phyloP scores from a whole-genome alignment of 2,797 vertebrate species.

The Pampus argenteus region DNA sequence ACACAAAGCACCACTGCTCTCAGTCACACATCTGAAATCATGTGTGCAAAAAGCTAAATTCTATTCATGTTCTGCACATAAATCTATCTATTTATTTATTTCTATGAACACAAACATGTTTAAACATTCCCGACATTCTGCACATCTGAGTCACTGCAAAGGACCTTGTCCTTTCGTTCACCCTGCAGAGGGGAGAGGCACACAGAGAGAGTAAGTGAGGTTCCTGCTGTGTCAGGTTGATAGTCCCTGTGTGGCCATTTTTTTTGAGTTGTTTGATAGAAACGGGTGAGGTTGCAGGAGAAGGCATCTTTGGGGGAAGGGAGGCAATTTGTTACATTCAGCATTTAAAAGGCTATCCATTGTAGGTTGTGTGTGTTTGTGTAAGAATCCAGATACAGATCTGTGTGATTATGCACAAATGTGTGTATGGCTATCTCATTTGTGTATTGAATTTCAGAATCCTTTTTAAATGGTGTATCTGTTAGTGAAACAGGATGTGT shows the following conservation, averaged over 20 bases:
- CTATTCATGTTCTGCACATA: conserved; percentile 16
- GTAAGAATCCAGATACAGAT: conserved; percentile 1
- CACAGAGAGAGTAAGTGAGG: conserved; percentile 18
- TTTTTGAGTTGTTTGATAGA: conserved; percentile 57
- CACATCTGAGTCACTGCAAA: conserved; percentile 53
- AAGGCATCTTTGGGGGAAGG: conserved; percentile 45
- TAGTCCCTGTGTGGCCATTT: conserved; percentile 49
- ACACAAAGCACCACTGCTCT: conserved; percentile 35
- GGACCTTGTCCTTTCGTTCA: conserved; percentile 56
- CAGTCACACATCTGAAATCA: conserved; percentile 52
- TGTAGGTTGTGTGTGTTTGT: conserved; percentile 2
- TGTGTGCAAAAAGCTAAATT: conserved; percentile 29
- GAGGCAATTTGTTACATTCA: conserved; percentile 38
- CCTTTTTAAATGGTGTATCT: conserved; percentile 33
- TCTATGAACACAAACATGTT: conserved; percentile 32
- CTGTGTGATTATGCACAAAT: conserved; percentile 13
- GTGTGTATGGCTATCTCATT: conserved; percentile 9
- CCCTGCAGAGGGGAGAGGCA: conserved; percentile 38
- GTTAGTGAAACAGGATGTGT: conserved; percentile 14
- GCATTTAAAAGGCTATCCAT: conserved; percentile 9
- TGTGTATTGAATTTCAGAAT: conserved; percentile 39
- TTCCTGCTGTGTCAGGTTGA: conserved; percentile 57
- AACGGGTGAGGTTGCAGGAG: conserved; percentile 34
- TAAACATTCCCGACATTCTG: conserved; percentile 55
- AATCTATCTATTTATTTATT: too few species aligned